Evolutionary conservation across 2,113 vertebrate genomes (phyloP), one percentile per base, ranked within the genome.

Genomic region (Ochotona curzoniae): DNA sequence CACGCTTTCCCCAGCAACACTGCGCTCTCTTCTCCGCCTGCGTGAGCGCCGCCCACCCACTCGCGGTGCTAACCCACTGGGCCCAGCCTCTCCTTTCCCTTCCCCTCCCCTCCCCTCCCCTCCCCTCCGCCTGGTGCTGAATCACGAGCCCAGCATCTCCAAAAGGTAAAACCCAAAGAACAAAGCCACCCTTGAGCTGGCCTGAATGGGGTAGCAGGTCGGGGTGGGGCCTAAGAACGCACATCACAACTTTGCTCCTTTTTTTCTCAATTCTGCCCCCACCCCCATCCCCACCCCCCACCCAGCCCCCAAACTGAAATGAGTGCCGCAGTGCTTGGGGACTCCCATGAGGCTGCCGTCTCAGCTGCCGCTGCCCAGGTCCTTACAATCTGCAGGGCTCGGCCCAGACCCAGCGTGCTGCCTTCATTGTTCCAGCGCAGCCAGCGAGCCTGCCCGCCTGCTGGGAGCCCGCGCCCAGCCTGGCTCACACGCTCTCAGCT

Each of bases 61-160:
- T 95, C 83, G 51, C 79, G 21, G 74, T 28, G 63, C 49, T 92
- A 92, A 95, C 80, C 92, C 93, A 51, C 95, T 54, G 79, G 86
- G 93, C 96, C 95, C 35, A 21, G 92, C 38, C 38, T 44, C 38
- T 44, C 38, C 38, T 44, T 44, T 44, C 38, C n/a, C n/a, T n/a
- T n/a, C n/a, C n/a, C n/a, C n/a, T n/a, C 69, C 47, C 57, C 73
- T 90, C 83, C 67, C 60, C 89, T 75, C 95, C 88, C 95, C 92
- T 87, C 96, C 96, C 87, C 71, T 96, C 60, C 61, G 94, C 93
- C 94, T 91, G 93, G 87, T 96, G 96, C 96, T 96, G 97, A 97
- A 96, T 97, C 97, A 97, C 80, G 88, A 96, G 95, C 90, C 95
- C 89, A 73, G 5, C 66, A 85, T 80, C 84, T 86, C 84, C 44